phyloP scores from a whole-genome alignment of 2,888 invertebrate species.

The Pollenia griseotomentosa region DNA sequence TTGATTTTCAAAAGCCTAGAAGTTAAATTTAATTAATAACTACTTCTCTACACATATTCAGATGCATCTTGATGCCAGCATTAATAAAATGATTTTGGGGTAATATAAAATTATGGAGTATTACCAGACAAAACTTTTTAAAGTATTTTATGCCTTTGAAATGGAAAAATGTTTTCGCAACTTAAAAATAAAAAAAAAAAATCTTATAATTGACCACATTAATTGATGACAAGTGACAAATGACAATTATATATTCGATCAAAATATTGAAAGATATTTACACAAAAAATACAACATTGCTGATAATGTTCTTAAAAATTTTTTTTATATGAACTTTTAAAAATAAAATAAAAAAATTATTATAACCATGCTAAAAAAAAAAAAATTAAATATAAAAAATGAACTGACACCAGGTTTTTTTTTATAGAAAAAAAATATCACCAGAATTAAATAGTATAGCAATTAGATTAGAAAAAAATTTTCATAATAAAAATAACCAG shows the following conservation, averaged over 20 bases:
- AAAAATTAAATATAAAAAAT: neutral
- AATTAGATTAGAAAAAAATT: neutral
- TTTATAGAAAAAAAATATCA: neutral
- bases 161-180: too few relatives aligned
- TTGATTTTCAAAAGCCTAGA: too few relatives aligned
- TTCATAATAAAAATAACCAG: constrained; percentile 43
- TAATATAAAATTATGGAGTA: too few relatives aligned
- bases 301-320: neutral
- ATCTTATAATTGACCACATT: too few relatives aligned
- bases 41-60: too few relatives aligned
- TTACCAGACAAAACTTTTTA: too few relatives aligned
- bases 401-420: constrained; percentile 40
- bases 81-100: too few relatives aligned
- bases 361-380: constrained; percentile 33
- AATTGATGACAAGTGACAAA: neutral
- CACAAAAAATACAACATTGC: neutral
- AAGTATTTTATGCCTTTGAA: too few relatives aligned
- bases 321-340: neutral
- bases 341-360: neutral
- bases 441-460: constrained; percentile 20
- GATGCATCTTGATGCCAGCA: too few relatives aligned
- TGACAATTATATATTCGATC: neutral
- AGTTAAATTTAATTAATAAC: too few relatives aligned
- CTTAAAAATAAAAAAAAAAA: too few relatives aligned
- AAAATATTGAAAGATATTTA: neutral